Conservation (phyloP, 2,797 vertebrate species). For the Yasuhikotakia modesta region DNA sequence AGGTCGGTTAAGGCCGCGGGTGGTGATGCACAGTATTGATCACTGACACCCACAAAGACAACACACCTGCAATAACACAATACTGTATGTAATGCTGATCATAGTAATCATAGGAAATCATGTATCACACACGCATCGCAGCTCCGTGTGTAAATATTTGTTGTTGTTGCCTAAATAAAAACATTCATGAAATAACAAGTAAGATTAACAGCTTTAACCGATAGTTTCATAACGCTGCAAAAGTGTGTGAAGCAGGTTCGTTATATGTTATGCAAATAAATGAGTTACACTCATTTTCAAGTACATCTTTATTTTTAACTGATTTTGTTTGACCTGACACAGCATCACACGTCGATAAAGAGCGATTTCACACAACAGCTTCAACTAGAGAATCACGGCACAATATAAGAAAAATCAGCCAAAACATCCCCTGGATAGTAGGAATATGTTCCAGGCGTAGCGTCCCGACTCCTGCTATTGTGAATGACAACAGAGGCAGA, state of each 20-base stretch:
- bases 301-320: conserved; percentile 29
- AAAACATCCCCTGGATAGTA: conserved; percentile 19
- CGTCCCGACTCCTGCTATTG: conserved; percentile 38
- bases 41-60: not conserved
- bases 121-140: not conserved
- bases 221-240: not conserved
- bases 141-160: not conserved
- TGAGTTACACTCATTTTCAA: not conserved
- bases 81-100: too few relatives aligned
- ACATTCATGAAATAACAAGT: not conserved
- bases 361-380: not conserved
- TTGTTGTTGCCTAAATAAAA: not conserved
- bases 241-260: not conserved
- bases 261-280: not conserved
- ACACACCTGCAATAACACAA: too few relatives aligned
- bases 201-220: too few relatives aligned
- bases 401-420: conserved; percentile 14
- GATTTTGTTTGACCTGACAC: conserved; percentile 25
- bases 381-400: not conserved
- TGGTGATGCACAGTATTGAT: not conserved
- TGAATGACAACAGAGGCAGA: conserved; percentile 39
- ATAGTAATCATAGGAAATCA: too few relatives aligned
- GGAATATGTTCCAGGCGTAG: conserved; percentile 10
- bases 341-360: not conserved
- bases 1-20: too few relatives aligned